Conservation (phyloP, 2,888 invertebrate genomes). For the Sthenelais limicola region DNA sequence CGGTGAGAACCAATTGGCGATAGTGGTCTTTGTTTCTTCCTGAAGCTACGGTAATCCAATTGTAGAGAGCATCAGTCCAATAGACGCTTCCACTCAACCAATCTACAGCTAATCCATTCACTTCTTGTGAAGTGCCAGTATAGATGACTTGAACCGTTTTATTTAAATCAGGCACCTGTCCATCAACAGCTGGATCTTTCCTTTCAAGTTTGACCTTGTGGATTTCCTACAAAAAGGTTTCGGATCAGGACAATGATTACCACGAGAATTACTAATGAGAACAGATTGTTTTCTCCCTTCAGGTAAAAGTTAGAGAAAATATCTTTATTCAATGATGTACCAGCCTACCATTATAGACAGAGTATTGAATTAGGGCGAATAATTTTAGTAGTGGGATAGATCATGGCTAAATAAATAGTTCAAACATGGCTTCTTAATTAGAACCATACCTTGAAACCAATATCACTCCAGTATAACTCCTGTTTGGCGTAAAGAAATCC, state of each 20-base stretch:
- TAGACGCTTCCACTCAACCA: slow-evolving; percentile 65
- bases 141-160: slow-evolving; percentile 30
- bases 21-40: slow-evolving; percentile 30
- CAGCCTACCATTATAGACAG: too few species aligned
- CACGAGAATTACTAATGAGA: too few species aligned
- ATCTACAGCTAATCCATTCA: slow-evolving; percentile 66
- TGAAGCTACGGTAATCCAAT: slow-evolving; percentile 66
- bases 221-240: too few species aligned
- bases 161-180: neutral
- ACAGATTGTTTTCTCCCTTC: too few species aligned
- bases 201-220: slow-evolving; percentile 37
- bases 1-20: slow-evolving; percentile 42
- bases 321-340: too few species aligned
- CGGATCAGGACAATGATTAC: too few species aligned
- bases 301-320: too few species aligned
- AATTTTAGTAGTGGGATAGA: too few species aligned
- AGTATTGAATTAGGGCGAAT: too few species aligned
- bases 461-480: slow-evolving; percentile 46
- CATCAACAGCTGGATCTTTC: neutral
- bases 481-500: slow-evolving; percentile 36
- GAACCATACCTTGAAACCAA: slow-evolving; percentile 44
- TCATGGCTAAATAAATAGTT: too few species aligned
- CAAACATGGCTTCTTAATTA: too few species aligned
- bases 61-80: slow-evolving; percentile 67
- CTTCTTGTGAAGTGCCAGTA: slow-evolving; percentile 44